These are phyloP conservation scores for Drosophila paracracens DNA, from an alignment of 2,888 invertebrate species.

Conservation along the genomic window DNA sequence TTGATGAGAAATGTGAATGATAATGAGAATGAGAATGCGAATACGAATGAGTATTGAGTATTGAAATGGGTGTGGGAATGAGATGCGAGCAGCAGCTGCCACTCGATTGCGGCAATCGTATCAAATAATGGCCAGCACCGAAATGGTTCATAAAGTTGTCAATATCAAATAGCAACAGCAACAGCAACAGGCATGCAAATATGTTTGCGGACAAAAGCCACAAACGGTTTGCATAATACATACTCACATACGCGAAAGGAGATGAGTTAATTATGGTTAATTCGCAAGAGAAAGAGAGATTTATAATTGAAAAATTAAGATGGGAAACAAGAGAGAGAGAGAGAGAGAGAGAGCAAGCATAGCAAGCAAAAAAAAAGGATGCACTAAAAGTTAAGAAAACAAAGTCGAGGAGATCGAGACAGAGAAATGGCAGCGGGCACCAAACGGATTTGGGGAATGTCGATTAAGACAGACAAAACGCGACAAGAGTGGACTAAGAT, in stretches of 20 bases:
- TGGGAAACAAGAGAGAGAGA: neutral
- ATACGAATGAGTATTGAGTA: conserved; percentile 2
- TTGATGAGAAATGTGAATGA: conserved; percentile 13
- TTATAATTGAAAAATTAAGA: neutral
- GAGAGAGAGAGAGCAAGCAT: neutral
- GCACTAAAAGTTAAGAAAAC: neutral
- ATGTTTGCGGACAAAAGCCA: conserved; percentile 5
- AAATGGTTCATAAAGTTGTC: conserved; percentile 64
- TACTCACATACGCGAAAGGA: neutral
- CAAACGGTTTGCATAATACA: neutral
- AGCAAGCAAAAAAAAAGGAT: neutral
- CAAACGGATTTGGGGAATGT: neutral
- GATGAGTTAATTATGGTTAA: neutral
- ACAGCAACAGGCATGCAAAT: conserved; percentile 24
- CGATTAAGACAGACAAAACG: neutral
- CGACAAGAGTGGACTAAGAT: neutral
- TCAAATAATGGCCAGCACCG: conserved; percentile 37
- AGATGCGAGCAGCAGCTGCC: conserved; percentile 43
- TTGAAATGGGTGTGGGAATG: conserved; percentile 5
- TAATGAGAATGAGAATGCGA: neutral
- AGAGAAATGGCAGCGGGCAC: neutral
- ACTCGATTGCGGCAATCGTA: conserved; percentile 31
- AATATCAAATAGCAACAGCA: conserved; percentile 21
- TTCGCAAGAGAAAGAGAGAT: neutral
- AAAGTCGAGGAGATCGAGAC: neutral